These are phyloP conservation scores for Collichthys lucidus DNA, from an alignment of 2,113 vertebrate species.

Conservation along the genomic window DNA sequence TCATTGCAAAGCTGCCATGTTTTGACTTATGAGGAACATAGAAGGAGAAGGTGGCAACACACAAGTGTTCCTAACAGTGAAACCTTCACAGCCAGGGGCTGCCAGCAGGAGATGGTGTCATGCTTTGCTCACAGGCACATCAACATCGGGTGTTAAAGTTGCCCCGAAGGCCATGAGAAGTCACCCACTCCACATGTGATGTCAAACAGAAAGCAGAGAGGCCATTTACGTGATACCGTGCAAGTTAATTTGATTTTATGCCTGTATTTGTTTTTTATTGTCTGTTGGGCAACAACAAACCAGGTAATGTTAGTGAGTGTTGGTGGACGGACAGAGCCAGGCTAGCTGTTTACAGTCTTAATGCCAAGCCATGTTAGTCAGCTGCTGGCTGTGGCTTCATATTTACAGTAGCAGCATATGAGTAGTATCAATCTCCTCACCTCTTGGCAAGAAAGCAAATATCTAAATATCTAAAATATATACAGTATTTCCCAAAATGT, in stretches of 20 bases:
- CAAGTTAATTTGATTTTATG: too few relatives aligned
- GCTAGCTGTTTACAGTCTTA: not conserved
- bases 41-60: not conserved
- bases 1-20: not conserved
- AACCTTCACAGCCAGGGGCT: not conserved
- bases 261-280: too few relatives aligned
- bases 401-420: not conserved
- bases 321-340: not conserved
- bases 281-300: too few relatives aligned
- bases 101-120: not conserved
- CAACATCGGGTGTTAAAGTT: not conserved
- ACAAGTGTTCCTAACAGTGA: not conserved
- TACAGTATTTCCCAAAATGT: not conserved
- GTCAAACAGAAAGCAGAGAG: not conserved
- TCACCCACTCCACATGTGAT: not conserved
- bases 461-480: too few relatives aligned
- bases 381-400: not conserved
- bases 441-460: too few relatives aligned
- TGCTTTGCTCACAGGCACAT: slow-evolving; percentile 1
- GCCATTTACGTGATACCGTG: not conserved
- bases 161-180: not conserved
- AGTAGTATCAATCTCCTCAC: not conserved
- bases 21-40: not conserved
- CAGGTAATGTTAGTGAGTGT: too few relatives aligned
- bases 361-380: not conserved